Percentiles rank a stretch among this genome's conserved stretches.
Conservation (phyloP, 2,888 invertebrate genomes). For the Micoletzkya japonica region DNA sequence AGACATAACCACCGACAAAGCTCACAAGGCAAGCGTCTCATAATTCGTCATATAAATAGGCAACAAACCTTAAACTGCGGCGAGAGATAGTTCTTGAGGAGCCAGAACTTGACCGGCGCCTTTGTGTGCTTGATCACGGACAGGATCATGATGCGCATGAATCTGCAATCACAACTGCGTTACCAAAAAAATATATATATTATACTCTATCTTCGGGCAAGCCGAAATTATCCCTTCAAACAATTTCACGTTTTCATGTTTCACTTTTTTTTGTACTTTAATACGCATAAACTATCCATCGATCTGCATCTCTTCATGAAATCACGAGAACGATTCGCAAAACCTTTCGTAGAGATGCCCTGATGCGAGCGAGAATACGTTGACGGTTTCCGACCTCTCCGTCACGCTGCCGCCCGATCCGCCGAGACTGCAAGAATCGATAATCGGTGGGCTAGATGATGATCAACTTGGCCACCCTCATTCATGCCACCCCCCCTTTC, state of each 20-base stretch:
- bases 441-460: background rate
- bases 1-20: too few relatives aligned
- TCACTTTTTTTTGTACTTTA: too few relatives aligned
- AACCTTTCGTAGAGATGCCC: conserved; percentile 92
- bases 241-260: too few relatives aligned
- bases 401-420: conserved; percentile 63
- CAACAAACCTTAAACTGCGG: conserved; percentile 82
- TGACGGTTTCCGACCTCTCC: conserved; percentile 73
- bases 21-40: background rate
- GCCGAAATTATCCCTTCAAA: conserved; percentile 77
- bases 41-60: background rate
- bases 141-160: conserved; percentile 91
- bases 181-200: conserved; percentile 9
- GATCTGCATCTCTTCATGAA: too few relatives aligned
- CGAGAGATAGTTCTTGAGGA: conserved; percentile 95
- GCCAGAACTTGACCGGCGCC: conserved; percentile 95
- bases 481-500: background rate
- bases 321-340: too few relatives aligned
- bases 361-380: conserved; percentile 96
- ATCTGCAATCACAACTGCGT: conserved; percentile 34
- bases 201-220: conserved; percentile 10
- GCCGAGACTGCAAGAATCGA: conserved; percentile 37
- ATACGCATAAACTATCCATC: too few relatives aligned
- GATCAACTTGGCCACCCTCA: background rate
- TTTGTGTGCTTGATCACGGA: conserved; percentile 82